Conservation (phyloP, 2,113 vertebrate genomes). For the Lathamus discolor region DNA sequence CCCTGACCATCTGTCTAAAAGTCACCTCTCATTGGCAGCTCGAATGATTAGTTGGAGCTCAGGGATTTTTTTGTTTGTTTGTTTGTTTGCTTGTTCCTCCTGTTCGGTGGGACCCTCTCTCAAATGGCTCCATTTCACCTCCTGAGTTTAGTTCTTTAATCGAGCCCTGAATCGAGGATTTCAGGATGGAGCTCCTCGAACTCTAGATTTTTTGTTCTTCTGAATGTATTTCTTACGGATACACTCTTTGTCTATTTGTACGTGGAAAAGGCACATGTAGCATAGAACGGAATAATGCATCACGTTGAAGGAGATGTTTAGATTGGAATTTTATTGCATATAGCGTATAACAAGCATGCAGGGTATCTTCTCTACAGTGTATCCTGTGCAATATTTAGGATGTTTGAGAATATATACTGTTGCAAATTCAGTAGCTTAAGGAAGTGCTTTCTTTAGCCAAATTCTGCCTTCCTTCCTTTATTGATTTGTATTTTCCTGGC, state of each 20-base stretch:
- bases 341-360: not conserved
- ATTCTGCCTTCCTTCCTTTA: conserved; percentile 50
- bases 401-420: conserved; percentile 3
- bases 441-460: conserved; percentile 50
- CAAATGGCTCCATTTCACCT: conserved; percentile 36
- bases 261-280: conserved; percentile 21
- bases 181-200: conserved; percentile 14
- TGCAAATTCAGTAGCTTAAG: conserved; percentile 42
- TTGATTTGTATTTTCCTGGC: conserved; percentile 58
- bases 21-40: conserved; percentile 61
- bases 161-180: conserved; percentile 25
- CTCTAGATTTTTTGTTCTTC: conserved; percentile 53
- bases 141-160: conserved; percentile 35
- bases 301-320: conserved; percentile 29
- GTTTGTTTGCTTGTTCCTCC: conserved; percentile 67
- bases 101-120: conserved; percentile 52
- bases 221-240: conserved; percentile 32
- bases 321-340: conserved; percentile 8
- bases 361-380: conserved; percentile 6
- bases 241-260: conserved; percentile 61
- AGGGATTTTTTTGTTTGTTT: conserved; percentile 58
- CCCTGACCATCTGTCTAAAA: conserved; percentile 72
- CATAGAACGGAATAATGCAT: conserved; percentile 40
- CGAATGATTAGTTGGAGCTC: conserved; percentile 57
- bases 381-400: conserved; percentile 20